A percentile compares a stretch with the other conserved stretches of the same genome.
Conservation (phyloP, 2,797 vertebrate species). For the Sebastolobus altivelis region DNA sequence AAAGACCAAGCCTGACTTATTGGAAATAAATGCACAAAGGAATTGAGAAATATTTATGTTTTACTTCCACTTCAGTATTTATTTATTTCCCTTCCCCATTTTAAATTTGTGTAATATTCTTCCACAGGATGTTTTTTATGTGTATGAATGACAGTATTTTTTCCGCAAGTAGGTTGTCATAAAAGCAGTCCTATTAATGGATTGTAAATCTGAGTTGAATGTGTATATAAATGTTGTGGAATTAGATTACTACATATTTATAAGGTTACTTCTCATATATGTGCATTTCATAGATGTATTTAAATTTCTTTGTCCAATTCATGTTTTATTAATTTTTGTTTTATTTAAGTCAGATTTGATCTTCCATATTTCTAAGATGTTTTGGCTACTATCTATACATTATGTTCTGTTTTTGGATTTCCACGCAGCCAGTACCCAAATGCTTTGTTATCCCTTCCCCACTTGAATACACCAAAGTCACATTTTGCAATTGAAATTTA, state of each 20-base stretch:
- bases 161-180: background rate
- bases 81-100: conserved; percentile 2
- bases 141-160: background rate
- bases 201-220: background rate
- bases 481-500: background rate
- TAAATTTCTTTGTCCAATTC: background rate
- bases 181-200: background rate
- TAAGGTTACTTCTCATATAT: background rate
- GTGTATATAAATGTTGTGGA: background rate
- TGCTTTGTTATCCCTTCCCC: background rate
- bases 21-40: conserved; percentile 11
- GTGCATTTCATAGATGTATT: conserved; percentile 7
- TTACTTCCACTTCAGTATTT: conserved; percentile 7
- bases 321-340: background rate
- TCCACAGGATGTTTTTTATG: background rate
- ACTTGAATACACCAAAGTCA: background rate
- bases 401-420: background rate
- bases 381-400: background rate
- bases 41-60: background rate
- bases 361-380: background rate
- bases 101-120: background rate
- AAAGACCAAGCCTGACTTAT: conserved; percentile 23
- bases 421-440: background rate
- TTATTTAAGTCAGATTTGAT: conserved; percentile 6
- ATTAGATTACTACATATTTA: background rate